Base-by-base conservation (phyloP, 2,888 invertebrate species). In the Leucophenga montana region DNA sequence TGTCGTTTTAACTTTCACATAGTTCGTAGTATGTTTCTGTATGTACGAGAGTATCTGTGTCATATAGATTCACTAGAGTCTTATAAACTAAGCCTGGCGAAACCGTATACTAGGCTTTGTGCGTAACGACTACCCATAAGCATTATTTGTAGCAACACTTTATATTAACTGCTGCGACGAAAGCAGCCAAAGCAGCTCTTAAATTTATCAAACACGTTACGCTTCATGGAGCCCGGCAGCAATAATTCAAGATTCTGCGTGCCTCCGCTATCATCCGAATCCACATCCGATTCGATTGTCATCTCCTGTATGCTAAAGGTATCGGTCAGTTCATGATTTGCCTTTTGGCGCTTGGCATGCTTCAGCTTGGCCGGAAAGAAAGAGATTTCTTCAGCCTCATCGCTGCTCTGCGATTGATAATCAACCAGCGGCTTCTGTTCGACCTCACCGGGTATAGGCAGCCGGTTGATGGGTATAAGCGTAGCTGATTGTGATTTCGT, bases 231-330 rank as follows among this genome's bases (percentile, higher is more conserved):
- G 66, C 81, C 79, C 13, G 89, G 87, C 72, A 88, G 79, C 14
- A 89, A 81, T 4, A 89, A 77, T 74, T 89, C 89, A 13, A 89
- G 82, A 76, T 88, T 89, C 73, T 87, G 87, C 16, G 88, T 88
- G 27, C 79, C 84, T 57, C 84, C 87, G 72, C 87, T 87, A 70
- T 87, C 88, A 70, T 89, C 88, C 20, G 88, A 88, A 73, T 88
- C 85, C 71, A 85, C 73, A 57, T 88, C 89, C 14, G 89, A 88
- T 71, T 88, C 89, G 48, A 89, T 88, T 44, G 88, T 87, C 89
- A 89, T 89, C 72, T 89, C 89, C 71, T 89, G 88, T 81, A 89
- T 88, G 75, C 89, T 89, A 73, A 89, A 89, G 3, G 88, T 89
- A 73, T 89, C 89, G 22, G 87, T 85, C 13, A 88, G 79, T 67